Base-by-base conservation (phyloP, 1,140 invertebrate genomes). In the Geopemphigus sp. region DNA sequence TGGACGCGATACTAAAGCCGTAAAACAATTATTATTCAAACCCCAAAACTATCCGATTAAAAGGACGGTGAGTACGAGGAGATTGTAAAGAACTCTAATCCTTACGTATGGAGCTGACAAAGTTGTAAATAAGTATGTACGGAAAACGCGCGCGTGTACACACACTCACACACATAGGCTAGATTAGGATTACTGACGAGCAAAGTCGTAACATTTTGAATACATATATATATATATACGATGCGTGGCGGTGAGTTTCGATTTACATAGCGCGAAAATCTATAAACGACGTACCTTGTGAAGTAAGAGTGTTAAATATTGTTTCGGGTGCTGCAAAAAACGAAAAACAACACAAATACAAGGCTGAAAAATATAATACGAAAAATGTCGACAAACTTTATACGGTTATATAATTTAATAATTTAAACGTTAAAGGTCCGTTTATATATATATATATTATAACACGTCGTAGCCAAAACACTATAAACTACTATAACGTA, bases 1-100 rank as follows among this genome's bases (percentile, higher is more conserved):
- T 29, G 50, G 29, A 5, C 14, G 32, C 22, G 4, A 32, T 12
- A 14, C 2, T 54, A 56, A 73, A 73, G 47, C 54, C 53, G 54
- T 57, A 73, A 73, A 73, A 73, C 70, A 73, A 73, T 73, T 73
- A 73, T 73, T 73, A 32, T 57, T 57, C 70, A 11, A 73, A 73
- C 26, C 70, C 70, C 11, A 29, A 73, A n/a, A 19, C 32, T 53
- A 29, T 10, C 53, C 50, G n/a, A 29, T 4, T 14, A 6, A 32
- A n/a, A 45, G 29, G 6, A 39, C 8, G 32, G 53, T 22, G 19
- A 29, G 19, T 12, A 11, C 1, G 15, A 54, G 70, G n/a, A 14
- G 22, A 39, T 4, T 24, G 39, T 17, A 26, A 57, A 56, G n/a
- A 39, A 39, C 24, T 29, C 29, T 73, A 73, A 73, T 73, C 70